Evolutionary conservation across 2,888 invertebrate genomes (phyloP), one percentile per base, ranked within the genome.

Genomic region (Drosophila lacicola): DNA sequence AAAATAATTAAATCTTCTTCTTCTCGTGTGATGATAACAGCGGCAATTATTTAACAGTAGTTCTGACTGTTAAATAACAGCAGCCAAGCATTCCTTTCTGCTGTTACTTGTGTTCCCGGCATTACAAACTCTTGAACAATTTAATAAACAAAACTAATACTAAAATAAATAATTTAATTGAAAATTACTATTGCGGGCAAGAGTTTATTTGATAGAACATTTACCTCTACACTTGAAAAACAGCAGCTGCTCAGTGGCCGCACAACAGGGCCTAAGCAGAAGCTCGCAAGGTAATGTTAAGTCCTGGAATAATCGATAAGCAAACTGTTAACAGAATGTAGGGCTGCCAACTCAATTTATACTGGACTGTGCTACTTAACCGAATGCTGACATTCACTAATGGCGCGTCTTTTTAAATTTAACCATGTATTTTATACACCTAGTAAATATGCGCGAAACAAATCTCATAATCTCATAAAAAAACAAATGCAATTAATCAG

Each of bases 1-100:
- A 78, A 77, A 78, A 80, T 77, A 78, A 53, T 73, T 75, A 33
- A 37, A 5, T 63, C 78, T 77, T 78, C 78, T 61, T 78, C 78
- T 78, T 63, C 29, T 51, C n/a, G 33, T 53, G 10, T 9, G 17
- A 4, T 34, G 47, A 41, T 63, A 63, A 69, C 75, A 69, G 74
- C 45, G 19, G 39, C 34, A 44, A 39, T 29, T 10, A 19, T 3
- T 51, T 56, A 67, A 56, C 78, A 66, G 51, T 41, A 1, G 17
- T 51, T 11, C 11, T 13, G 11, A 21, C 53, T 74, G 74, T 78
- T 72, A 67, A 21, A 11, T 51, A 72, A 21, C 37, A 63, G 29
- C 21, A 10, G 13, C 17, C 14, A 10, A 3, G 11, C 17, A 10
- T n/a, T n/a, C 8, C 14, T 3, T 9, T 17, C 42, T 13, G 21